Conservation (phyloP, 2,113 vertebrate species). For the Nematolebias whitei region DNA sequence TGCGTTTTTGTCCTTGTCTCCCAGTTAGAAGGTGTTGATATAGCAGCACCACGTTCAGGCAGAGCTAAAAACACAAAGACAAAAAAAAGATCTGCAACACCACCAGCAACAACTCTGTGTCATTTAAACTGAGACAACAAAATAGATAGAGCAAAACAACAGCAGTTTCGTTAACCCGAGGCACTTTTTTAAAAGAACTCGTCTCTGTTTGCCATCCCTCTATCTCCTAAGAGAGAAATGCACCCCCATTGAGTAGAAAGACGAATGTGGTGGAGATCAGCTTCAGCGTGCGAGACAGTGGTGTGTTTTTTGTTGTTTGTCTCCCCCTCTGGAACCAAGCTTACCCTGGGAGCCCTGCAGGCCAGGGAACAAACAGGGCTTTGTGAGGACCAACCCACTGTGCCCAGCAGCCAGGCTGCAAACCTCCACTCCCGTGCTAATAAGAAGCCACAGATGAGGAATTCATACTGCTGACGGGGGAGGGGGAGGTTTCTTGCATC, state of each 20-base stretch:
- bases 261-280: conserved; percentile 70
- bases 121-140: conserved; percentile 59
- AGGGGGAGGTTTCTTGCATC: conserved; percentile 56
- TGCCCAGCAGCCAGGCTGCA: conserved; percentile 73
- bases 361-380: conserved; percentile 84
- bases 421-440: conserved; percentile 70
- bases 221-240: conserved; percentile 59
- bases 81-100: conserved; percentile 42
- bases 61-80: conserved; percentile 49
- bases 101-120: conserved; percentile 62
- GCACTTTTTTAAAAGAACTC: conserved; percentile 66
- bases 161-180: conserved; percentile 70
- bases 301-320: conserved; percentile 66
- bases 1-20: conserved; percentile 42
- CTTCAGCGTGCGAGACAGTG: conserved; percentile 67
- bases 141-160: conserved; percentile 65
- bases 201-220: conserved; percentile 68
- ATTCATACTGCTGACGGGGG: conserved; percentile 45
- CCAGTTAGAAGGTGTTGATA: conserved; percentile 55
- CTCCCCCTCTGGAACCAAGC: conserved; percentile 76
- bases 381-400: conserved; percentile 79
- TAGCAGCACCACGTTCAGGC: conserved; percentile 50
- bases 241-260: conserved; percentile 67
- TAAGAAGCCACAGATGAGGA: conserved; percentile 72
- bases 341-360: conserved; percentile 84